Evolutionary conservation across 2,113 vertebrate genomes (phyloP).

Genomic region (Stomatorhinus ivindoensis): DNA sequence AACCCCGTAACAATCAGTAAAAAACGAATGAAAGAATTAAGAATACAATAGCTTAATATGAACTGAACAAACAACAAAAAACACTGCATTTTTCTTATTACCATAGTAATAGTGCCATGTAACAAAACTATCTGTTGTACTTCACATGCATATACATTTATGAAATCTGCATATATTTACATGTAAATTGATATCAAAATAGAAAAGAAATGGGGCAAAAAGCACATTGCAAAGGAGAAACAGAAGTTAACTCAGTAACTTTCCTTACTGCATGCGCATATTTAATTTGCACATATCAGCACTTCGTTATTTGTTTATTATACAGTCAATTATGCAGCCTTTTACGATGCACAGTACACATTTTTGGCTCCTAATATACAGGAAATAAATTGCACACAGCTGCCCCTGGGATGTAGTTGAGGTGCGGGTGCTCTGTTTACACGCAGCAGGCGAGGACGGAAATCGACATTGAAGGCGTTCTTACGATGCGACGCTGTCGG

Average conservation of each 20-base stretch:
- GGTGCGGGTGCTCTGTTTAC: conserved; percentile 65
- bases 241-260: background rate
- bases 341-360: conserved; percentile 4
- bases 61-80: background rate
- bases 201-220: background rate
- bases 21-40: background rate
- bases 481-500: conserved; percentile 65
- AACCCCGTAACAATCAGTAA: background rate
- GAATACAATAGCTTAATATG: background rate
- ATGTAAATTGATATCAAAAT: background rate
- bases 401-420: conserved; percentile 54
- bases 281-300: background rate
- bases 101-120: background rate
- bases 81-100: background rate
- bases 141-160: conserved; percentile 31
- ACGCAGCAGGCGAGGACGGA: conserved; percentile 60
- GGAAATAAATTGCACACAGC: conserved; percentile 38
- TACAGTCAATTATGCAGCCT: conserved; percentile 13
- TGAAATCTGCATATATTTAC: background rate
- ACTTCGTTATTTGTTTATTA: background rate
- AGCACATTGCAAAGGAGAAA: background rate
- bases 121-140: conserved; percentile 23
- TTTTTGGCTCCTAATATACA: conserved; percentile 9
- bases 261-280: background rate
- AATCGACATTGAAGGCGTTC: conserved; percentile 67